Evolutionary conservation across 2,797 vertebrate species (phyloP), one percentile per base, ranked within the genome.

Genomic region (Brotula barbata): DNA sequence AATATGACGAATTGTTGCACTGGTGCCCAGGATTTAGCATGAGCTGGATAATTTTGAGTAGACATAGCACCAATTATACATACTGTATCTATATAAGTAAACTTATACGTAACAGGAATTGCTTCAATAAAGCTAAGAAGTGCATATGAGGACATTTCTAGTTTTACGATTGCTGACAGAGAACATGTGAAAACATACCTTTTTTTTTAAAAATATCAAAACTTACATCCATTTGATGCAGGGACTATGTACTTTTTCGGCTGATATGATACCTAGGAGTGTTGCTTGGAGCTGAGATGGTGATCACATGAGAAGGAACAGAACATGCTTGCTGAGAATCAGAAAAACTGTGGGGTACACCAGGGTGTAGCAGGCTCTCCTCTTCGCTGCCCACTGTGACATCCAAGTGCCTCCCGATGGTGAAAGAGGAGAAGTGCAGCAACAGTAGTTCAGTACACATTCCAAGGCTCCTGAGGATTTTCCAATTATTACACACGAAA

Each of bases 351-450:
- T 93, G 97, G 0, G 90, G 91, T 1, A 68, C 45, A 0, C 64
- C 75, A 15, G 93, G 87, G 43, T 85, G 84, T 63, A 98, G 78
- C 11, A 95, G 69, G 1, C 52, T 76, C 83, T 95, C 94, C 61
- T 95, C 92, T 1, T 85, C 68, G 40, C 85, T 91, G 49, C 72
- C 73, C 22, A 97, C 92, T 0, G 64, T 90, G 57, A 93, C 93
- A 75, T 95, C 91, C 44, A 99, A 76, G 74, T 85, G 88, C 60
- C 92, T 90, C 68, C 94, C 95, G 0, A 98, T 91, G 81, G 92
- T 86, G 84, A 96, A 96, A 34, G 89, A 84, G 33, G 91, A 86
- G 82, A 98, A 99, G 64, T 92, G 94, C 64, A 99, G 90, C 67
- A 98, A 77, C 3, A 98, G 89, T 14, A 98, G 91, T 66, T 99